Percentiles rank a stretch among this genome's conserved stretches.
These are phyloP conservation scores for Eupithecia subumbrata DNA, from an alignment of 2,888 invertebrate species.

Conservation along the genomic window DNA sequence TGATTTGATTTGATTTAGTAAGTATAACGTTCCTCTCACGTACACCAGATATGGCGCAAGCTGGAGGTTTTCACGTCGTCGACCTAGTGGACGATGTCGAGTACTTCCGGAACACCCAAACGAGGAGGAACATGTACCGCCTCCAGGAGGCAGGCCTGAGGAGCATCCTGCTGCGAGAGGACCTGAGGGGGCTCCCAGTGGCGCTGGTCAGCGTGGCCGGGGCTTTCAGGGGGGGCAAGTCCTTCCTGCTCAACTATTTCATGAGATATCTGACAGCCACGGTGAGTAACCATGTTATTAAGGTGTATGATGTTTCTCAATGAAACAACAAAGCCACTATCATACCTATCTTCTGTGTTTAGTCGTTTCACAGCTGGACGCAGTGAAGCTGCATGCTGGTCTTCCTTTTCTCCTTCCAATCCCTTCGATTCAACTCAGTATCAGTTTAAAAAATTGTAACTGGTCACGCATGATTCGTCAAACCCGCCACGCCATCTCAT, in stretches of 20 bases:
- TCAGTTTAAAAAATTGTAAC: background rate
- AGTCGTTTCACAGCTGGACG: background rate
- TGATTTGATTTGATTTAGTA: too few species aligned
- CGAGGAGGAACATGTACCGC: conserved; percentile 17
- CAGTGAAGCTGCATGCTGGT: background rate
- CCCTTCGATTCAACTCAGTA: background rate
- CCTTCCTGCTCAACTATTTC: conserved; percentile 48
- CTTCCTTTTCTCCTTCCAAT: background rate
- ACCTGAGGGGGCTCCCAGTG: conserved; percentile 41
- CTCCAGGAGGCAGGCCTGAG: conserved; percentile 36
- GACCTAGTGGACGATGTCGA: conserved; percentile 12
- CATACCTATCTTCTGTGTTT: background rate
- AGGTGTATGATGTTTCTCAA: background rate
- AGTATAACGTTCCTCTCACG: background rate
- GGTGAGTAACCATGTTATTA: conserved; percentile 25
- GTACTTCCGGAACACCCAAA: background rate
- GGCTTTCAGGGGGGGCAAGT: conserved; percentile 48
- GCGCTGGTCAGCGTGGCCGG: conserved; percentile 49
- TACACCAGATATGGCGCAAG: conserved; percentile 4
- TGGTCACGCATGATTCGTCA: background rate
- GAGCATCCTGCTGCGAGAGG: conserved; percentile 33
- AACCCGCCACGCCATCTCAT: background rate
- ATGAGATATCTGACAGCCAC: conserved; percentile 43
- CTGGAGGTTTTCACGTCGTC: conserved; percentile 29
- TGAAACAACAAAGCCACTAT: background rate